Base-by-base conservation (phyloP, 2,113 vertebrate genomes). In the Gambusia affinis region DNA sequence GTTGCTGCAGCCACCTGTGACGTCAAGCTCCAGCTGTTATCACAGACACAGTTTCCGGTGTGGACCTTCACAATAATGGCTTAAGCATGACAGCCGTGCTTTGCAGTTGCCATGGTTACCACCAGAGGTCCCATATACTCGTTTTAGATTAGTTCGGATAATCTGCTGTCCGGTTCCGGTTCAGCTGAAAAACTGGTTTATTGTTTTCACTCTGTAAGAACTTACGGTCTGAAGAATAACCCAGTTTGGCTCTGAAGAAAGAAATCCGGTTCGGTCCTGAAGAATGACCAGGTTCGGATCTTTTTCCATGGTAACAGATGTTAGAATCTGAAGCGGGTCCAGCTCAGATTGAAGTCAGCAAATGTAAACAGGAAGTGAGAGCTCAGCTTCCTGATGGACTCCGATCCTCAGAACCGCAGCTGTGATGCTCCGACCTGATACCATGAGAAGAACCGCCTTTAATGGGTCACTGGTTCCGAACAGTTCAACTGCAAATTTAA, bases 51-150 rank as follows among this genome's bases (percentile, higher is more conserved):
- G 3, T 11, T 85, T 88, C 85, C 83, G 69, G 22, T 29, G 3
- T 5, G 3, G 1, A n/a, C 0, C 47, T 80, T 79, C 81, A 84
- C 63, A 80, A 79, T 85, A 88, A 88, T 80, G 70, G 51, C 51
- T 0, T 5, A 22, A 24, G 22, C 7, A 24, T 24, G 44, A 47
- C 44, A 8, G 51, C 22, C 3, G 7, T 54, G 51, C 51, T 54
- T 54, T 57, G 17, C 24, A 57, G 51, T n/a, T 57, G 19, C 22
- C 51, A 57, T 57, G 51, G 24, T 57, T 22, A 57, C 19, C 7
- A 57, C 7, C 15, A 47, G 4, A 4, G 17, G 4, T 47, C 44
- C 4, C 1, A 19, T 19, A 17, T 17, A 47, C 44, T 19, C 14
- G 15, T 47, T 47, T 47, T 47, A 54, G 15, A 8, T 24, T 7